phyloP scores from a whole-genome alignment of 2,797 vertebrate species.

The Peromyscus aztecus region DNA sequence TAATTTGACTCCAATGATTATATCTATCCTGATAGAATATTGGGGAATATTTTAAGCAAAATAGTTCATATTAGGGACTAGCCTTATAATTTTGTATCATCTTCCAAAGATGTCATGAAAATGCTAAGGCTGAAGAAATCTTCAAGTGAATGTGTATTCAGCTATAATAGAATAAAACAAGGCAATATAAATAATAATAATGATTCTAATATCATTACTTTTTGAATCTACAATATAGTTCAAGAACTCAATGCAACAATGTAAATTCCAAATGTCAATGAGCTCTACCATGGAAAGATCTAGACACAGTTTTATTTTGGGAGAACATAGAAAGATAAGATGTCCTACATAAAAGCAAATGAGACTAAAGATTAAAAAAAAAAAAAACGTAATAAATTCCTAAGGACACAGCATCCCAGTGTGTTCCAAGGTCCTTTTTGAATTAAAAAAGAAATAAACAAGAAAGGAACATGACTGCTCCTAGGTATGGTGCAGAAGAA shows the following conservation, averaged over 20 bases:
- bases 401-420: background rate
- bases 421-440: background rate
- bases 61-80: background rate
- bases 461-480: background rate
- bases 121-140: constrained; percentile 16
- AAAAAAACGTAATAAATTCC: background rate
- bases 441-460: background rate
- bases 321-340: background rate
- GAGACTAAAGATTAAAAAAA: background rate
- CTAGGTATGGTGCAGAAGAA: background rate
- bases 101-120: background rate
- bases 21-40: background rate
- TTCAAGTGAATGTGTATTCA: background rate
- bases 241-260: background rate
- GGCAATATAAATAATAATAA: background rate
- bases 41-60: background rate
- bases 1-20: constrained; percentile 41
- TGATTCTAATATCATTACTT: background rate
- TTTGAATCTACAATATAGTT: background rate
- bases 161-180: background rate
- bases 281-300: background rate
- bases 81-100: background rate
- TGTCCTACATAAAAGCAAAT: background rate
- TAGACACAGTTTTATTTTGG: background rate
- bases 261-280: background rate